Evolutionary conservation across 2,888 invertebrate species (phyloP), one percentile per base, ranked within the genome.

Genomic region (Neoascia interrupta): DNA sequence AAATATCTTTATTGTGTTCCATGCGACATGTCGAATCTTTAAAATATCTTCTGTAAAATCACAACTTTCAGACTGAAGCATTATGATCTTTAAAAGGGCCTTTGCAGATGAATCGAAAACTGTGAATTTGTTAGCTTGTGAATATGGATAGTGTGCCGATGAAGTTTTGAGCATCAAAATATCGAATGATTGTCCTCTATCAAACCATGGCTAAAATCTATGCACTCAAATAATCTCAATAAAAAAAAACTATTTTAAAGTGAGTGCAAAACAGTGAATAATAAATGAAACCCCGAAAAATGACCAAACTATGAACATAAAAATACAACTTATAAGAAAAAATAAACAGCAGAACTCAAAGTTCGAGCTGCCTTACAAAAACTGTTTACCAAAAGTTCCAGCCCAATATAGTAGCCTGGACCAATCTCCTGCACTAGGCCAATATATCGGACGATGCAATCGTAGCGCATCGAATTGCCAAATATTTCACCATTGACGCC

Each of bases 371-470:
- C 41, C 54, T 64, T 43, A 3, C 6, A 73, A n/a, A n/a, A n/a
- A n/a, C n/a, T n/a, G n/a, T n/a, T 82, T 84, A 92, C 92, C 90
- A 91, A 87, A 83, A 92, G 83, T 83, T 91, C 90, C 73, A 92
- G 87, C 45, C 91, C 92, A 84, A 90, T 90, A 84, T 90, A 91
- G 83, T 90, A 90, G 81, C 91, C 89, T 18, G 85, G 85, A 61
- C 89, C 91, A 56, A 91, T 85, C 74, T 91, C 90, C 68, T 87
- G 85, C 54, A 91, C 91, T 49, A 87, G 85, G 26, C 92, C 92
- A 82, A 91, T 90, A 83, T 89, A 91, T 81, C 89, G 85, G 18
- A 87, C 89, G 53, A 92, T 90, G 76, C 89, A 88, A 74, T 83
- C 81, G 56, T 81, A 86, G 10, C 64, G 69, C 11, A 39, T 5